phyloP scores from a whole-genome alignment of 2,888 invertebrate species.

The Xylota segnis region DNA sequence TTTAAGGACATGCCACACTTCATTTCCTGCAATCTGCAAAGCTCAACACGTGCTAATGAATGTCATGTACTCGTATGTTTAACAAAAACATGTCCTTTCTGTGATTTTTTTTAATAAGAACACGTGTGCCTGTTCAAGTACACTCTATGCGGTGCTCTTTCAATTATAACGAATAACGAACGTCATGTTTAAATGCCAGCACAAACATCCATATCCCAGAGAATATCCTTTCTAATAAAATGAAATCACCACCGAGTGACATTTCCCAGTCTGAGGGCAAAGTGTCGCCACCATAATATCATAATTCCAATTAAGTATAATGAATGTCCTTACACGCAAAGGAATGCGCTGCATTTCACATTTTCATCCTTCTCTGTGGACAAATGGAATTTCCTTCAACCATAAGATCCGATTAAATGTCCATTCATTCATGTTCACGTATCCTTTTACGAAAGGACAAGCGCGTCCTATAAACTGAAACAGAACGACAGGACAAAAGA shows the following conservation, averaged over 20 bases:
- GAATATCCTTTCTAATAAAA: constrained; percentile 6
- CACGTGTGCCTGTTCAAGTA: background rate
- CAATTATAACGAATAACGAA: constrained; percentile 9
- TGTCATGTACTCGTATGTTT: background rate
- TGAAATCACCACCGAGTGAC: constrained; percentile 12
- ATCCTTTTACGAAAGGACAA: constrained; percentile 2
- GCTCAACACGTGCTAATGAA: background rate
- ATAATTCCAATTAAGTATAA: constrained; percentile 48
- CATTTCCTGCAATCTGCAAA: background rate
- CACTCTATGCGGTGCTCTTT: background rate
- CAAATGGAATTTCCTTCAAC: constrained; percentile 2
- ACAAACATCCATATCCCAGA: background rate
- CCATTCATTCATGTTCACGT: constrained; percentile 57
- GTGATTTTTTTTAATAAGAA: background rate
- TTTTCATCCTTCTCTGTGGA: background rate
- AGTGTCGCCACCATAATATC: background rate
- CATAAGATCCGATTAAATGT: constrained; percentile 39
- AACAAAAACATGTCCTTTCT: background rate
- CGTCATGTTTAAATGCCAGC: background rate
- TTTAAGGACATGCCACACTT: background rate
- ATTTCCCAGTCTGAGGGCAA: constrained; percentile 6
- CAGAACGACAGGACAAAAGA: background rate
- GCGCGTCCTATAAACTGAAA: background rate
- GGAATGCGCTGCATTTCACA: constrained; percentile 32
- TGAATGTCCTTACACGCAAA: constrained; percentile 34